Evolutionary conservation across 2,797 vertebrate genomes (phyloP), one percentile per base, ranked within the genome.

Genomic region (Centropyge bicolor): DNA sequence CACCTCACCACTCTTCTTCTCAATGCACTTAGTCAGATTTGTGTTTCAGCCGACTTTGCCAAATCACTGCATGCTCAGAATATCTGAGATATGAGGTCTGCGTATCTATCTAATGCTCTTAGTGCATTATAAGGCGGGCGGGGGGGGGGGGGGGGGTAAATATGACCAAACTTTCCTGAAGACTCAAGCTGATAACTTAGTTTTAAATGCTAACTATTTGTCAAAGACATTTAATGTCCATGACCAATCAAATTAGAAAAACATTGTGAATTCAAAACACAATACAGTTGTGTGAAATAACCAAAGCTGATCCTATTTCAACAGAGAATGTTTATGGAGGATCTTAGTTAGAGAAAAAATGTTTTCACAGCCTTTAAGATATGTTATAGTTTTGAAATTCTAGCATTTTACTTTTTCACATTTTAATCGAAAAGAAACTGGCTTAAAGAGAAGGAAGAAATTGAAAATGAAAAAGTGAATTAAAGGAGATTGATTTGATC

Each of bases 1-100:
- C 65, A 80, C 76, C 67, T 85, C 74, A 45, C 52, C 17, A 0
- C 69, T 45, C 49, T 48, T 56, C n/a, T 27, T 59, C 27, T 82
- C 6, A 68, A 66, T 38, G 56, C 70, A 51, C 9, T 31, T 35
- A 22, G 60, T 66, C 66, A 85, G 82, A 80, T 86, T 86, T 85
- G 65, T 85, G 69, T 74, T 65, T 45, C 1, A 17, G 49, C 59
- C 68, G 67, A 36, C 55, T 68, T 71, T 79, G 56, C 67, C 78
- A 78, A 76, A 40, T 71, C 24, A 19, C 43, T 40, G 55, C 61
- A 35, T 19, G 68, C 45, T 73, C 57, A 20, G 43, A 62, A 46
- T 61, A 54, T 70, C 19, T 40, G 51, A 55, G 62, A 35, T 49
- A 19, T 17, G 31, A 60, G 48, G 48, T 63, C 40, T 73, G n/a